phyloP scores from a whole-genome alignment of 2,113 vertebrate genomes.

The Mesoclemmys tuberculata region DNA sequence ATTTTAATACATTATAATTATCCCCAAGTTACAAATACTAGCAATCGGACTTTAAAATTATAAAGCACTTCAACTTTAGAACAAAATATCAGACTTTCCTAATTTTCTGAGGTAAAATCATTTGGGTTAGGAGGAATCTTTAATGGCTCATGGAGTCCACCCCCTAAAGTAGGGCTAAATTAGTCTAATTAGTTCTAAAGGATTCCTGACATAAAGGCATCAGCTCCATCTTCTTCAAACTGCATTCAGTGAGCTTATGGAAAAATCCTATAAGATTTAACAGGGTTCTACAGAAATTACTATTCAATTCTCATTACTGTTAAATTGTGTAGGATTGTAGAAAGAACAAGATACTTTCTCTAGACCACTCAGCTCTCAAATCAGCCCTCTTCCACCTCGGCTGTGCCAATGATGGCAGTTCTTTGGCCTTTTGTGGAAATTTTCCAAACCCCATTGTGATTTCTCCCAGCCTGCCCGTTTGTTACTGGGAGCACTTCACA shows the following conservation, averaged over 20 bases:
- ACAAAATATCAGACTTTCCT: fast-evolving
- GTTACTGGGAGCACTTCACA: too few species aligned
- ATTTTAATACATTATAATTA: background rate
- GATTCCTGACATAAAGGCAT: background rate
- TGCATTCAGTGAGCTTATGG: background rate
- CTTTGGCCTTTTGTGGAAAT: background rate
- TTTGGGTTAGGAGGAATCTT: background rate
- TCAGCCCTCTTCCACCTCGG: background rate
- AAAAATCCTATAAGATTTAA: too few species aligned
- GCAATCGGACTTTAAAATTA: fast-evolving
- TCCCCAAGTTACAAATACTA: background rate
- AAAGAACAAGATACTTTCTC: too few species aligned
- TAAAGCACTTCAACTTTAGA: background rate
- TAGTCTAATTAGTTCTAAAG: background rate
- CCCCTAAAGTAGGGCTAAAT: too few species aligned
- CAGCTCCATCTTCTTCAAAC: background rate
- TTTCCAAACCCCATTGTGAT: background rate
- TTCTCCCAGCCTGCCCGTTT: background rate
- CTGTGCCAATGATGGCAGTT: background rate
- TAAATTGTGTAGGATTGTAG: too few species aligned
- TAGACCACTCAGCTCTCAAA: background rate
- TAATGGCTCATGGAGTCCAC: fast-evolving
- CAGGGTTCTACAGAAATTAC: too few species aligned
- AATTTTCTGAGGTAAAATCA: background rate
- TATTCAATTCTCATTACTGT: too few species aligned